Evolutionary conservation across 2,113 vertebrate species (phyloP).

Genomic region (Megaceryle maxima): DNA sequence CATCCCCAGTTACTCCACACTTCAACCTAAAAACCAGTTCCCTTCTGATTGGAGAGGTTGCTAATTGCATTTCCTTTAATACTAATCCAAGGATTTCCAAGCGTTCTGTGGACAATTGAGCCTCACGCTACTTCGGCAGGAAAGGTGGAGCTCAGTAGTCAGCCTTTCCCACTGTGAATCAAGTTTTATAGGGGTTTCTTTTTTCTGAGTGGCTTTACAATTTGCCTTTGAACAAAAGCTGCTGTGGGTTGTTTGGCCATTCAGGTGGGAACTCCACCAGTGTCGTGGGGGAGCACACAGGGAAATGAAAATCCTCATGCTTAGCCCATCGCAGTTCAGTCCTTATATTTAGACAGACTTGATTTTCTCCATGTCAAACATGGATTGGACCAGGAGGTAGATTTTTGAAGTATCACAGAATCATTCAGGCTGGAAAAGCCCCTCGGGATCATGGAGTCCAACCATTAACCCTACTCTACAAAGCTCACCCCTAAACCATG

Average conservation of each 20-base stretch:
- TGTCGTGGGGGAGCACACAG: background rate
- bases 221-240: background rate
- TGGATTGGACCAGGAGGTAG: background rate
- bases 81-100: background rate
- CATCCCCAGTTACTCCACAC: background rate
- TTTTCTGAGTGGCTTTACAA: background rate
- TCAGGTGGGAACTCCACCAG: background rate
- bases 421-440: too few relatives aligned
- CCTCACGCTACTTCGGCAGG: background rate
- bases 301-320: background rate
- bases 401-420: background rate
- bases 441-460: too few relatives aligned
- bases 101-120: background rate
- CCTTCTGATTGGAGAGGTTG: background rate
- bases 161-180: background rate
- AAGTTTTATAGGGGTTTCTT: background rate
- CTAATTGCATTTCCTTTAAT: conserved; percentile 2
- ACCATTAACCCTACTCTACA: too few relatives aligned
- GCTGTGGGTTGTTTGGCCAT: background rate
- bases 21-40: background rate
- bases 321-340: background rate
- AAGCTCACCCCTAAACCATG: too few relatives aligned
- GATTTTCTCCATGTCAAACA: rapidly evolving
- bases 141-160: background rate
- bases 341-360: background rate